Conservation (phyloP, 2,888 invertebrate species). For the Heliconius cydno region DNA sequence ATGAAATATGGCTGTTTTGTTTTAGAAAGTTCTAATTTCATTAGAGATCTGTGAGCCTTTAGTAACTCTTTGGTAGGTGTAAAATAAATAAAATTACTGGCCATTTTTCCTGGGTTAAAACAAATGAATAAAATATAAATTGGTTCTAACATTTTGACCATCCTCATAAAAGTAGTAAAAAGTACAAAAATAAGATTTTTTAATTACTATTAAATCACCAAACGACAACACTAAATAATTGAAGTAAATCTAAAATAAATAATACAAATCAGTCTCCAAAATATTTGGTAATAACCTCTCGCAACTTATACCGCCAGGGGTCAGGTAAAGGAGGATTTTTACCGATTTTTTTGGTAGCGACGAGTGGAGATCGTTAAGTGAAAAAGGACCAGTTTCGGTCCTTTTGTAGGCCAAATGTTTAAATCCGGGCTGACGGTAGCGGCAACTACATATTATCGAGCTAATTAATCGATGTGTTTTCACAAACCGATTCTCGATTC, state of each 20-base stretch:
- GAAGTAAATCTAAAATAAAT: not conserved
- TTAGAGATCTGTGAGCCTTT: too few relatives aligned
- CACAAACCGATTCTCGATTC: constrained; percentile 57
- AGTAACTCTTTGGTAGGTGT: too few relatives aligned
- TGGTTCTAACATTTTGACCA: not conserved
- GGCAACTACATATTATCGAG: constrained; percentile 66
- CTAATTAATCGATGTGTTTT: constrained; percentile 76
- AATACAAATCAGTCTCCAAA: not conserved
- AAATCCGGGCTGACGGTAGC: constrained; percentile 71
- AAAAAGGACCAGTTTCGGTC: constrained; percentile 76
- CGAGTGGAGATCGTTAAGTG: constrained; percentile 73
- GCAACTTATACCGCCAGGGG: constrained; percentile 51
- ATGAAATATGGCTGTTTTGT: too few relatives aligned
- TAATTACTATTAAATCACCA: not conserved
- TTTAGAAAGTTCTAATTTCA: too few relatives aligned
- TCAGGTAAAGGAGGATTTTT: constrained; percentile 76
- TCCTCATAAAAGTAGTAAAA: not conserved
- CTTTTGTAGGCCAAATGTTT: constrained; percentile 66
- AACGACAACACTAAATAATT: not conserved
- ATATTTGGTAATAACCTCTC: constrained; percentile 57
- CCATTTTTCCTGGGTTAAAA: not conserved
- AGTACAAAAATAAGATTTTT: not conserved
- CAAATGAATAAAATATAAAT: too few relatives aligned
- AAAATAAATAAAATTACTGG: not conserved
- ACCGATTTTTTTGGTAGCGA: constrained; percentile 73